A percentile compares a stretch with the other conserved stretches of the same genome.
phyloP scores from a whole-genome alignment of 2,113 vertebrate genomes.

The Mormyrus iriodes region DNA sequence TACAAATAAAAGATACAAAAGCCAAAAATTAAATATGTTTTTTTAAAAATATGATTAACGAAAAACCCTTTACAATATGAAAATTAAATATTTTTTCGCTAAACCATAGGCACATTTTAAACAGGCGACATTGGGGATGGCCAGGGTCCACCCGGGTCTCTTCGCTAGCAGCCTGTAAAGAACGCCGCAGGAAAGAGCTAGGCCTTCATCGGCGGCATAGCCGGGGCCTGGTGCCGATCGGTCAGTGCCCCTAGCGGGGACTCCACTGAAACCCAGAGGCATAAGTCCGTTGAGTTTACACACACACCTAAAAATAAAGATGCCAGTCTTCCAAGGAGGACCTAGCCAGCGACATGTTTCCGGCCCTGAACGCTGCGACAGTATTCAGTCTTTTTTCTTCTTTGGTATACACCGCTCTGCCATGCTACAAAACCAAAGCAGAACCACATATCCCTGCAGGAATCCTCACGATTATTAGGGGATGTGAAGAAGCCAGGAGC shows the following conservation, averaged over 20 bases:
- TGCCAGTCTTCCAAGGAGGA: slow-evolving; percentile 19
- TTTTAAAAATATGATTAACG: slow-evolving; percentile 61
- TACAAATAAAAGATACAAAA: slow-evolving; percentile 60
- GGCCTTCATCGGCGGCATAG: slow-evolving; percentile 15
- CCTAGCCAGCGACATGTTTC: not conserved
- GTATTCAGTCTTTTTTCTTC: slow-evolving; percentile 42
- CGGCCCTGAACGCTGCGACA: slow-evolving; percentile 32
- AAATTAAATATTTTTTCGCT: slow-evolving; percentile 62
- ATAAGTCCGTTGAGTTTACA: not conserved
- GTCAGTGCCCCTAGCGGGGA: slow-evolving; percentile 35
- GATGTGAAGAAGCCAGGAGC: not conserved
- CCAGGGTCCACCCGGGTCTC: slow-evolving; percentile 8
- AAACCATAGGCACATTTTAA: slow-evolving; percentile 68
- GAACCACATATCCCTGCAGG: not conserved
- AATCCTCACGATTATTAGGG: not conserved
- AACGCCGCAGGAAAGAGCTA: not conserved
- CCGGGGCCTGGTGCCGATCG: slow-evolving; percentile 47
- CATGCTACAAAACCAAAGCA: slow-evolving; percentile 24
- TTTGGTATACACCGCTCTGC: slow-evolving; percentile 60
- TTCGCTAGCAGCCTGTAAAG: not conserved
- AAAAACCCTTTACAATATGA: slow-evolving; percentile 52
- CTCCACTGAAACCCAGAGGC: not conserved
- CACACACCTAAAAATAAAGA: not conserved
- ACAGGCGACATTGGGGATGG: slow-evolving; percentile 53
- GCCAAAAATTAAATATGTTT: slow-evolving; percentile 59